Evolutionary conservation across 1,140 invertebrate genomes (phyloP).

Genomic region (Trissolcus basalis): DNA sequence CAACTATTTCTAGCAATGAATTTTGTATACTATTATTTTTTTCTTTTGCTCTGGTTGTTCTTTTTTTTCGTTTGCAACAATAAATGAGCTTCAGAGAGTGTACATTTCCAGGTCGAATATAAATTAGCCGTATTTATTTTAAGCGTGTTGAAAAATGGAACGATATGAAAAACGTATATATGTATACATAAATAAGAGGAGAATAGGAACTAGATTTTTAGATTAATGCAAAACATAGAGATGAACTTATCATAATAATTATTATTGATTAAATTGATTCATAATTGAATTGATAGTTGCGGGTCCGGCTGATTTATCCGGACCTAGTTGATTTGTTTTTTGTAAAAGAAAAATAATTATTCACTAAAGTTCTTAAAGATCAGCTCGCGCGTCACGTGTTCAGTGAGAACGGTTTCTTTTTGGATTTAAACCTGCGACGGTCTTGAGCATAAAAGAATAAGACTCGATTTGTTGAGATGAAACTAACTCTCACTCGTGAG

Average conservation of each 20-base stretch:
- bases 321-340: conserved; percentile 14
- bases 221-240: conserved; percentile 53
- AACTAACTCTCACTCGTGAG: too few relatives aligned
- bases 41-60: neutral
- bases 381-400: conserved; percentile 11
- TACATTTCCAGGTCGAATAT: conserved; percentile 35
- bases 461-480: too few relatives aligned
- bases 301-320: conserved; percentile 16
- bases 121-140: conserved; percentile 60
- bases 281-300: conserved; percentile 35
- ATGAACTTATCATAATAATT: conserved; percentile 60
- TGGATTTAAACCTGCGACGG: too few relatives aligned
- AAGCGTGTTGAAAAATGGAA: conserved; percentile 55
- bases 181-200: conserved; percentile 50
- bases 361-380: too few relatives aligned
- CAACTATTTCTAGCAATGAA: conserved; percentile 4
- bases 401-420: conserved; percentile 13
- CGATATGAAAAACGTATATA: conserved; percentile 49
- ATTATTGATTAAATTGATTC: conserved; percentile 32
- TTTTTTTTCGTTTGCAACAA: conserved; percentile 25
- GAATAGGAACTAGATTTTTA: conserved; percentile 63
- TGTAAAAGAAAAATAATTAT: conserved; percentile 10
- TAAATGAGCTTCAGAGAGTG: conserved; percentile 40
- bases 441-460: too few relatives aligned
- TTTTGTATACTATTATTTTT: conserved; percentile 14